Conservation (phyloP, 1,140 invertebrate species). For the Luehdorfia chinensis region DNA sequence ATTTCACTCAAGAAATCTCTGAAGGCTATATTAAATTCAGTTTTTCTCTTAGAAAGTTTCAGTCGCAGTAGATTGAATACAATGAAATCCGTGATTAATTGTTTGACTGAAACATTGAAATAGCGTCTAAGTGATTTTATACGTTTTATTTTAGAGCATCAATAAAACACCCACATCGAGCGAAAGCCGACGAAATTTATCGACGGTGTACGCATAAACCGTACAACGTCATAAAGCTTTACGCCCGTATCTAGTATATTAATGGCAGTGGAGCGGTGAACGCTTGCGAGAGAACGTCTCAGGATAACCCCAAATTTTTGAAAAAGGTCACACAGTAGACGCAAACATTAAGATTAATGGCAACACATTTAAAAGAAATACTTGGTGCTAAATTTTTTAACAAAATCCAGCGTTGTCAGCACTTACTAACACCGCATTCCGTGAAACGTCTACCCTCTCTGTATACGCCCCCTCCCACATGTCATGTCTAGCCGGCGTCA, state of each 20-base stretch:
- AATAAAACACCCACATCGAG: constrained; percentile 45
- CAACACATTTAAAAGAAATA: background rate
- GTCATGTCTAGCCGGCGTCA: constrained; percentile 41
- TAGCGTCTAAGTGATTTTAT: constrained; percentile 26
- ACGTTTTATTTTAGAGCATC: constrained; percentile 33
- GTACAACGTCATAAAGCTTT: constrained; percentile 29
- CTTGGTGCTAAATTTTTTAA: background rate
- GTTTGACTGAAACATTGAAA: constrained; percentile 1
- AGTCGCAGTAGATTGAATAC: too few species aligned
- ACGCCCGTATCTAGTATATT: constrained; percentile 27
- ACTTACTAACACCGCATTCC: background rate
- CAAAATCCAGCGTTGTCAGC: constrained; percentile 6
- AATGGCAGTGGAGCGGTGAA: background rate
- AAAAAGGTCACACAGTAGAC: background rate
- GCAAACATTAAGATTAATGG: background rate
- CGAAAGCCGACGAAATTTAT: constrained; percentile 33
- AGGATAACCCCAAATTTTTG: background rate
- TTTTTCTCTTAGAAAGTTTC: too few species aligned
- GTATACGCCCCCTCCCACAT: constrained; percentile 16
- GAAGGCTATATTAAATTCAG: too few species aligned
- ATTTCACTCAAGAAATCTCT: too few species aligned
- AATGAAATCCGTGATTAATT: constrained; percentile 11
- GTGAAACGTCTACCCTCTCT: too few species aligned
- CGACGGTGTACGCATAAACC: constrained; percentile 34
- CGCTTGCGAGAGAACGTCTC: background rate